phyloP scores from a whole-genome alignment of 2,888 invertebrate species.

The Ennomos erosarius region DNA sequence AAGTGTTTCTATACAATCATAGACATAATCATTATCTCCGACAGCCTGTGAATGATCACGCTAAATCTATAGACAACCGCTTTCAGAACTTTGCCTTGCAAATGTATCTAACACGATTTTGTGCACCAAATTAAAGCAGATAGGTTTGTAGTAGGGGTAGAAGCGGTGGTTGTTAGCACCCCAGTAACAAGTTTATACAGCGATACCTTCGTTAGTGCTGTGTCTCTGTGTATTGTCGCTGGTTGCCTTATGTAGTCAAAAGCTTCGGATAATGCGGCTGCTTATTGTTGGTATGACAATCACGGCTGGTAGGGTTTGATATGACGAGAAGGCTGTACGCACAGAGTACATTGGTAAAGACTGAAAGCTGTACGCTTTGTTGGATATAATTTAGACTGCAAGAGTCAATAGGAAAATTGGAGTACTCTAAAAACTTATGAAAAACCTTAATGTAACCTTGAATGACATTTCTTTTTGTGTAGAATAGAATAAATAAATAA shows the following conservation, averaged over 20 bases:
- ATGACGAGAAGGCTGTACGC: not conserved
- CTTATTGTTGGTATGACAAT: conserved; percentile 8
- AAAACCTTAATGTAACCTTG: too few relatives aligned
- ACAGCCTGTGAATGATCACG: too few relatives aligned
- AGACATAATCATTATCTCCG: too few relatives aligned
- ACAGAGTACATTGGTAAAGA: too few relatives aligned
- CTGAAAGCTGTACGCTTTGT: not conserved
- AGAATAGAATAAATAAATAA: too few relatives aligned
- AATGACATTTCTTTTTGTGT: too few relatives aligned
- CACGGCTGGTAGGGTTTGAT: conserved; percentile 6
- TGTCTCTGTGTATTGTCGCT: conserved; percentile 23
- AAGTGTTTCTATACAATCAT: too few relatives aligned
- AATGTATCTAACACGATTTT: conserved; percentile 10
- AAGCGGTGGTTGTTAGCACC: conserved; percentile 34
- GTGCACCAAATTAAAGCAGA: conserved; percentile 15
- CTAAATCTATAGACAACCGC: not conserved
- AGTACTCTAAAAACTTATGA: too few relatives aligned
- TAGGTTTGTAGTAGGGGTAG: conserved; percentile 17
- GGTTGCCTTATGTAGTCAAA: conserved; percentile 19
- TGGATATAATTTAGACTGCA: too few relatives aligned
- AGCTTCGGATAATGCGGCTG: conserved; percentile 19
- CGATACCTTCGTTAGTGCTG: conserved; percentile 32
- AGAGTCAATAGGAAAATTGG: too few relatives aligned
- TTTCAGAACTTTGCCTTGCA: conserved; percentile 2
- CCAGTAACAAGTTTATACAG: conserved; percentile 40